Evolutionary conservation across 2,113 vertebrate species (phyloP).

Genomic region (Leucopsar rothschildi): DNA sequence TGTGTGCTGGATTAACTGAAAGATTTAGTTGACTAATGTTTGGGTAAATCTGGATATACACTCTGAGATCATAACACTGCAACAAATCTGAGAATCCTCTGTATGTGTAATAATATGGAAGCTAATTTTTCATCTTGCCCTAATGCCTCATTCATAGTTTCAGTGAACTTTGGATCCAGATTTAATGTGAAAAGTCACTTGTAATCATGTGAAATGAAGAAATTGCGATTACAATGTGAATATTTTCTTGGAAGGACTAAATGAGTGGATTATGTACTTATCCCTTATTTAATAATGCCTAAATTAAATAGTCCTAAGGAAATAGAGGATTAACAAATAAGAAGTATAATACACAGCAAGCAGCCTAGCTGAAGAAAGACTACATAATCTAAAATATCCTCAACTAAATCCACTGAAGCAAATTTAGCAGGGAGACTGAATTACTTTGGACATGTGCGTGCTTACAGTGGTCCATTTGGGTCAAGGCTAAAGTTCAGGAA

Average conservation of each 20-base stretch:
- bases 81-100: not conserved
- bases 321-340: conserved; percentile 58
- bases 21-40: not conserved
- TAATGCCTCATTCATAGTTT: not conserved
- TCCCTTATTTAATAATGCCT: conserved; percentile 41
- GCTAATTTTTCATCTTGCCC: conserved; percentile 22
- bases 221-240: not conserved
- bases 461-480: conserved; percentile 39
- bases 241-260: conserved; percentile 47
- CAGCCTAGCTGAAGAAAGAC: conserved; percentile 49
- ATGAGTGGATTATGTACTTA: conserved; percentile 62
- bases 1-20: not conserved
- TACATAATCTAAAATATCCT: conserved; percentile 50
- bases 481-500: conserved; percentile 55
- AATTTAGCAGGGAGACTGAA: conserved; percentile 20
- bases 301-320: conserved; percentile 51
- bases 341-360: conserved; percentile 51
- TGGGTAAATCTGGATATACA: not conserved
- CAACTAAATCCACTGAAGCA: conserved; percentile 37
- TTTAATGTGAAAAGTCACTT: not conserved
- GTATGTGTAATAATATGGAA: not conserved
- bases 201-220: conserved; percentile 33
- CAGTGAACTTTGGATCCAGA: not conserved
- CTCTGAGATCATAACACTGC: not conserved
- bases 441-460: conserved; percentile 6